A percentile compares a stretch with the other conserved stretches of the same genome.
Evolutionary conservation across 2,113 vertebrate genomes (phyloP).

Genomic region (Triplophysa tibetana): DNA sequence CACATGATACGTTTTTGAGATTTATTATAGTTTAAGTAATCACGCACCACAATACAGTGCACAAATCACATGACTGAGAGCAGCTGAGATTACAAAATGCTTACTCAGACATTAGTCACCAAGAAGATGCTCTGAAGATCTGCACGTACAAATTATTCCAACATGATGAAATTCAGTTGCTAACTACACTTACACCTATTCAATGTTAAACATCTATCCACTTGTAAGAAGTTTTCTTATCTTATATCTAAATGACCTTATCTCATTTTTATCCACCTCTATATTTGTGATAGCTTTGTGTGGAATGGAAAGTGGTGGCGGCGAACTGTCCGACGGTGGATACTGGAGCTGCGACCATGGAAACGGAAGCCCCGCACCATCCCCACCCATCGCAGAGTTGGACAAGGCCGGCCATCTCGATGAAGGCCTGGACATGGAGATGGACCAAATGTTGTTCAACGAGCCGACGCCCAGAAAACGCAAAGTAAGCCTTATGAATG

Average conservation of each 20-base stretch:
- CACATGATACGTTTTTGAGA: neutral
- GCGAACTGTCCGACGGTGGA: slow-evolving; percentile 80
- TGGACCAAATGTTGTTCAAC: slow-evolving; percentile 81
- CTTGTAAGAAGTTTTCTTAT: too few relatives aligned
- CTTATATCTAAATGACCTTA: too few relatives aligned
- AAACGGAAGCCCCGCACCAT: slow-evolving; percentile 74
- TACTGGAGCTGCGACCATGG: slow-evolving; percentile 84
- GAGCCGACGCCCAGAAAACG: slow-evolving; percentile 85
- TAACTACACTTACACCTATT: neutral
- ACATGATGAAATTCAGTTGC: too few relatives aligned
- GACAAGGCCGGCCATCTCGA: slow-evolving; percentile 74
- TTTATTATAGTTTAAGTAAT: too few relatives aligned
- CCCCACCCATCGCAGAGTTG: slow-evolving; percentile 74
- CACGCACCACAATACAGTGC: neutral
- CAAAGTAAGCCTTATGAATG: slow-evolving; percentile 67
- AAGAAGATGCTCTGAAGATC: neutral
- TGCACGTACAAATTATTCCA: neutral
- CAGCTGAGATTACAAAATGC: neutral
- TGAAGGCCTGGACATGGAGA: slow-evolving; percentile 84
- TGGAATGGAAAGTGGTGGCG: slow-evolving; percentile 44
- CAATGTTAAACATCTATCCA: too few relatives aligned
- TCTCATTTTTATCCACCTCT: neutral
- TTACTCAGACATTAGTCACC: neutral
- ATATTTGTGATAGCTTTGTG: slow-evolving; percentile 45
- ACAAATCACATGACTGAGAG: neutral